Evolutionary conservation across 2,888 invertebrate species (phyloP).

Genomic region (Cantharis nigra): DNA sequence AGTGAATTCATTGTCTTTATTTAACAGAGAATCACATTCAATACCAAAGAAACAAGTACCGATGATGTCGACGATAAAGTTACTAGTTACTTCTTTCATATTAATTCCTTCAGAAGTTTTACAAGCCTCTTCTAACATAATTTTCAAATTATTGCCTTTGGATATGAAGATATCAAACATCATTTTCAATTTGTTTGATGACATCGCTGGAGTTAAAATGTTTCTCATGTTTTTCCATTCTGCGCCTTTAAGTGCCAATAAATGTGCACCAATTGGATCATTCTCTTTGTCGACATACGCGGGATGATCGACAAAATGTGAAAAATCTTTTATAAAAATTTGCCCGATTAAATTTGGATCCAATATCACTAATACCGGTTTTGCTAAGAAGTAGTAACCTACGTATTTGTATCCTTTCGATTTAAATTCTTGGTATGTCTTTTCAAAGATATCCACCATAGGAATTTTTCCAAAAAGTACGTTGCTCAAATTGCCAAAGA

Average conservation of each 20-base stretch:
- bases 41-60: slow-evolving; percentile 51
- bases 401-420: slow-evolving; percentile 14
- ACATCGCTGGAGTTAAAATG: slow-evolving; percentile 58
- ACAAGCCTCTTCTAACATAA: slow-evolving; percentile 30
- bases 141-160: slow-evolving; percentile 42
- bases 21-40: slow-evolving; percentile 54
- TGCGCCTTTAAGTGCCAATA: slow-evolving; percentile 52
- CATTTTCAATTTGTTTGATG: slow-evolving; percentile 58
- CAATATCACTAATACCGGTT: slow-evolving; percentile 18
- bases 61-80: slow-evolving; percentile 52
- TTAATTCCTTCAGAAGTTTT: slow-evolving; percentile 25
- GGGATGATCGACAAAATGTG: slow-evolving; percentile 55
- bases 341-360: slow-evolving; percentile 53
- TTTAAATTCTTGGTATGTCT: slow-evolving; percentile 7
- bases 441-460: not conserved
- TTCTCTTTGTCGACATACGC: slow-evolving; percentile 50
- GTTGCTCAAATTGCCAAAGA: not conserved
- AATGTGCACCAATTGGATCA: slow-evolving; percentile 49
- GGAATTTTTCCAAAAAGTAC: not conserved
- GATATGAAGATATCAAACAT: slow-evolving; percentile 56
- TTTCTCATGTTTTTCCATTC: slow-evolving; percentile 58
- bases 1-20: slow-evolving; percentile 44
- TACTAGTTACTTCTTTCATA: slow-evolving; percentile 38
- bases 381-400: slow-evolving; percentile 19
- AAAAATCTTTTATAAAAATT: slow-evolving; percentile 53